Percentiles rank a stretch among this genome's conserved stretches.
phyloP scores from a whole-genome alignment of 2,113 vertebrate genomes.

The Ciconia maguari region DNA sequence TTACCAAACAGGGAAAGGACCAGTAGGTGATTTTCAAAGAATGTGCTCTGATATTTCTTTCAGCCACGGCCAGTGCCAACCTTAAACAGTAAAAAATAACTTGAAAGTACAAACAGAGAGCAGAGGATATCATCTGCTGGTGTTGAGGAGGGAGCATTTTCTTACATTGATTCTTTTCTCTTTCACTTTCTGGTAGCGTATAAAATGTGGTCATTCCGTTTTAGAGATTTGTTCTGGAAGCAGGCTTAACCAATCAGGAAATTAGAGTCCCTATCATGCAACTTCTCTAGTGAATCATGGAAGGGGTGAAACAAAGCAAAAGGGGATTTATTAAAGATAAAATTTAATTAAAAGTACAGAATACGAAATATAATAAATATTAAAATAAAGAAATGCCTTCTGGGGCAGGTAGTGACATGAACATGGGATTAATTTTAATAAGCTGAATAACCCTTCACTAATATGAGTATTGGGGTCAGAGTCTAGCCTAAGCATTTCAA shows the following conservation, averaged over 20 bases:
- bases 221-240: not conserved
- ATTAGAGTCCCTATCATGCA: not conserved
- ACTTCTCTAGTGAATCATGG: not conserved
- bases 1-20: not conserved
- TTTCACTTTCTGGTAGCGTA: not conserved
- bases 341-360: slow-evolving; percentile 46
- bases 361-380: slow-evolving; percentile 43
- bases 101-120: not conserved
- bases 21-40: not conserved
- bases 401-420: slow-evolving; percentile 43
- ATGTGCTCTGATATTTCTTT: not conserved
- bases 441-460: slow-evolving; percentile 32
- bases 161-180: not conserved
- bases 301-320: slow-evolving; percentile 24
- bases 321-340: slow-evolving; percentile 28
- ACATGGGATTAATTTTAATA: slow-evolving; percentile 46
- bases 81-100: not conserved
- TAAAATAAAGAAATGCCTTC: slow-evolving; percentile 31
- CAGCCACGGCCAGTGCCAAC: not conserved
- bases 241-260: not conserved
- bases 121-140: not conserved
- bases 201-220: not conserved
- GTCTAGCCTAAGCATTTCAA: not conserved
- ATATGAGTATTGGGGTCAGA: slow-evolving; percentile 5
- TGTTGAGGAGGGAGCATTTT: not conserved